phyloP scores from a whole-genome alignment of 2,797 vertebrate genomes.

The Rhinatrema bivittatum region DNA sequence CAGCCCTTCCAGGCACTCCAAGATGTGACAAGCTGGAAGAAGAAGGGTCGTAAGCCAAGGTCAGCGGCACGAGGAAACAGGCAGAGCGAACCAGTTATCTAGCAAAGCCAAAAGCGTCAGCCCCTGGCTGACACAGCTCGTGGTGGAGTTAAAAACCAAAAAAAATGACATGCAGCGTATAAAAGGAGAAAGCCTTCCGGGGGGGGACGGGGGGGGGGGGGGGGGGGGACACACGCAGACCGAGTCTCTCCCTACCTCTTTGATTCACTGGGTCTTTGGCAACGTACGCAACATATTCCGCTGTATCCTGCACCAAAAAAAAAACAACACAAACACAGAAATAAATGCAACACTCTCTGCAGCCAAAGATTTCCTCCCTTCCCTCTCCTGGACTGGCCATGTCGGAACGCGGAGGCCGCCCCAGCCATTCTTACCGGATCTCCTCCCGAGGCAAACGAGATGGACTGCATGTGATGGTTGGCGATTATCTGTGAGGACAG shows the following conservation, averaged over 20 bases:
- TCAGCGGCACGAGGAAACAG: too few relatives aligned
- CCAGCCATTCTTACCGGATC: slow-evolving; percentile 83
- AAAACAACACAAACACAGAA: not conserved
- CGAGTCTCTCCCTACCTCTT: slow-evolving; percentile 70
- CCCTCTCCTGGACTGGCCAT: not conserved
- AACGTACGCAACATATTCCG: slow-evolving; percentile 95
- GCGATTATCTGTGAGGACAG: slow-evolving; percentile 81
- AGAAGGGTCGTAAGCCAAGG: not conserved
- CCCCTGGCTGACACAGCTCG: too few relatives aligned
- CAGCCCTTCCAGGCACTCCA: slow-evolving; percentile 90
- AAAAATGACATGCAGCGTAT: too few relatives aligned
- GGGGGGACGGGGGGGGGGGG: too few relatives aligned
- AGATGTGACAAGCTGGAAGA: slow-evolving; percentile 85
- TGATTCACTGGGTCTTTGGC: slow-evolving; percentile 98
- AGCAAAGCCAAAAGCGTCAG: too few relatives aligned
- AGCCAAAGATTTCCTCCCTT: not conserved
- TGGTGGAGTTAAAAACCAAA: not conserved
- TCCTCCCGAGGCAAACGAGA: slow-evolving; percentile 95
- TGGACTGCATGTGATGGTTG: slow-evolving; percentile 98
- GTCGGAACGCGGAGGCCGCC: not conserved
- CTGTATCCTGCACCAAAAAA: slow-evolving; percentile 72
- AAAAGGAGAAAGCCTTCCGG: too few relatives aligned
- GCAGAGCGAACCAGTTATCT: too few relatives aligned
- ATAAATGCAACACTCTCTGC: not conserved
- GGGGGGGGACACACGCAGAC: too few relatives aligned